These are phyloP conservation scores for Bursaphelenchus okinawaensis DNA, from an alignment of 2,888 invertebrate genomes.

Conservation along the genomic window DNA sequence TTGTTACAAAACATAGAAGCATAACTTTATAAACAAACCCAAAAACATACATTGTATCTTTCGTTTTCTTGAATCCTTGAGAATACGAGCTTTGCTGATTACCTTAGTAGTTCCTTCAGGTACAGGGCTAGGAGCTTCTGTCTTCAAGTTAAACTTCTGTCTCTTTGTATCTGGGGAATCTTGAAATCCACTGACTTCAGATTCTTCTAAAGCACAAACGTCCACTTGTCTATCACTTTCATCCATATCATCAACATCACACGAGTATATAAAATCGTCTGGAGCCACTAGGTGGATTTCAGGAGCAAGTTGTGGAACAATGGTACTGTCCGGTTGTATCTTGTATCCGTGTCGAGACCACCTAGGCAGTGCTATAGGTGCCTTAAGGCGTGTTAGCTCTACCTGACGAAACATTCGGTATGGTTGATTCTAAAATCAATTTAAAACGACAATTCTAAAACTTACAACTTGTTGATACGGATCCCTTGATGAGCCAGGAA, in stretches of 20 bases:
- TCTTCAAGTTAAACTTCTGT: neutral
- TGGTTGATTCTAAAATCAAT: neutral
- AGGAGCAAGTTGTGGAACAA: slow-evolving; percentile 8
- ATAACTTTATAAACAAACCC: no score
- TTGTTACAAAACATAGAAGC: no score
- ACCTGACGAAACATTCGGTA: slow-evolving; percentile 5
- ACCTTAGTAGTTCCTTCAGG: neutral
- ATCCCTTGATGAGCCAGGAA: neutral
- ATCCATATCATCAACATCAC: neutral
- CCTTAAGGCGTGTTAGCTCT: neutral
- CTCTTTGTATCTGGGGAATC: neutral
- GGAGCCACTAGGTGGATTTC: slow-evolving; percentile 9
- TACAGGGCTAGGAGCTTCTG: neutral
- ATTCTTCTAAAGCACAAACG: slow-evolving; percentile 10
- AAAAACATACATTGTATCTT: no score
- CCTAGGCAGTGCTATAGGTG: slow-evolving; percentile 8
- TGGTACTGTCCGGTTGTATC: neutral
- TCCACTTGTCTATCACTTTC: slow-evolving; percentile 8
- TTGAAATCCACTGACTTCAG: neutral
- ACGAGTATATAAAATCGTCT: slow-evolving; percentile 1
- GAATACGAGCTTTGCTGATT: neutral
- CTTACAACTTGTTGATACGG: neutral
- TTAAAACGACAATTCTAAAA: neutral
- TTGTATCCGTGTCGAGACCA: slow-evolving; percentile 5
- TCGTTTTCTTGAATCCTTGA: neutral